Conservation (phyloP, 2,888 invertebrate genomes). For the Temnothorax unifasciatus region DNA sequence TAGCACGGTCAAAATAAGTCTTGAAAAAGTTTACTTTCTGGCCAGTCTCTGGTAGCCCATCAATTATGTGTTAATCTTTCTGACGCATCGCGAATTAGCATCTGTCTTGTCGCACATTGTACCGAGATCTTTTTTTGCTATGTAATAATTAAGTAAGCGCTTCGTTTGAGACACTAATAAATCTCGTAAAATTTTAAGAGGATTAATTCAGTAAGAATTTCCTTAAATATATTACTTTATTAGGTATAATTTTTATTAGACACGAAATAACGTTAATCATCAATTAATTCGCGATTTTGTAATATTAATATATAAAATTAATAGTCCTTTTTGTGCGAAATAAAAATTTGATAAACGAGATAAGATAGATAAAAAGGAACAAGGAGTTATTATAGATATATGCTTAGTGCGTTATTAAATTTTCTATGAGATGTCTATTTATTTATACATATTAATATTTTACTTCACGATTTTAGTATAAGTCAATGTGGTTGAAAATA, state of each 20-base stretch:
- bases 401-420: neutral
- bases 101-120: neutral
- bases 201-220: neutral
- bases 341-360: neutral
- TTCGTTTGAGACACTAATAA: neutral
- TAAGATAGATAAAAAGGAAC: neutral
- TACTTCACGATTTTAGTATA: conserved; percentile 40
- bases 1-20: neutral
- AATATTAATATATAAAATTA: neutral
- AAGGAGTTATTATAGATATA: too few relatives aligned
- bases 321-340: neutral
- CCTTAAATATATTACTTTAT: neutral
- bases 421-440: neutral
- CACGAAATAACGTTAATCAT: neutral
- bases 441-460: neutral
- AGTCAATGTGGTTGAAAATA: conserved; percentile 55
- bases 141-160: conserved; percentile 7
- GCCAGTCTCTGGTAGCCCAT: conserved; percentile 4
- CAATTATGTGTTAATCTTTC: conserved; percentile 28
- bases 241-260: neutral
- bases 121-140: neutral
- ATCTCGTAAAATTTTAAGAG: neutral
- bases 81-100: neutral
- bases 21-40: conserved; percentile 37
- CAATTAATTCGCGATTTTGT: neutral